Evolutionary conservation across 2,888 invertebrate genomes (phyloP).

Genomic region (Chrysolina americana): DNA sequence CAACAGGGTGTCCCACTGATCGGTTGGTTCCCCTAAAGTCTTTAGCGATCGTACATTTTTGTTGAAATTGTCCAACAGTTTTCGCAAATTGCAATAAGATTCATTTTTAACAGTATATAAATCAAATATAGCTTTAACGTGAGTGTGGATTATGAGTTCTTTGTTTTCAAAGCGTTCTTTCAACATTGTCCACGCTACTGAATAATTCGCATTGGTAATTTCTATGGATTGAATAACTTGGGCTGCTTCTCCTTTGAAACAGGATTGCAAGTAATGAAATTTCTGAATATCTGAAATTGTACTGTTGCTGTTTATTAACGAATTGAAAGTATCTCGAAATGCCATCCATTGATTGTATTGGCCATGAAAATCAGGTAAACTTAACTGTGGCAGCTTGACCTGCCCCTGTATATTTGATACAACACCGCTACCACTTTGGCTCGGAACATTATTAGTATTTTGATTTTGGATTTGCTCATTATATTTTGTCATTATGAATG

Average conservation of each 20-base stretch:
- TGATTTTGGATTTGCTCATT: no score
- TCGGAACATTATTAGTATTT: no score
- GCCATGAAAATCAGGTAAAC: not conserved
- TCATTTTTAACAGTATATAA: conserved; percentile 22
- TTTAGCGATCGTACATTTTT: conserved; percentile 30
- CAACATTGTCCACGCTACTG: conserved; percentile 18
- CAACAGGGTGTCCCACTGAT: not conserved
- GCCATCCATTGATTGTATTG: not conserved
- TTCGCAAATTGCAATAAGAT: conserved; percentile 28
- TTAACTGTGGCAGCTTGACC: not conserved
- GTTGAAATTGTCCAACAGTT: conserved; percentile 29
- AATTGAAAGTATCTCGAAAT: not conserved
- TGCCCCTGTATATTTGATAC: not conserved
- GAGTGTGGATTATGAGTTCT: conserved; percentile 41
- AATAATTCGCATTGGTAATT: conserved; percentile 28
- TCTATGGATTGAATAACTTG: conserved; percentile 16
- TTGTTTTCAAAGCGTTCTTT: conserved; percentile 26
- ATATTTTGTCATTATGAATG: no score
- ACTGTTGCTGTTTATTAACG: not conserved
- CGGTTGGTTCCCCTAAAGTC: not conserved
- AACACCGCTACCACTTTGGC: not conserved
- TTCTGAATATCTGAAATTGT: not conserved
- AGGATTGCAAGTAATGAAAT: not conserved
- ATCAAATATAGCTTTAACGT: conserved; percentile 39
- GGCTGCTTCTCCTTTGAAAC: conserved; percentile 23